Conservation (phyloP, 1,140 invertebrate species). For the Drusus annulatus region DNA sequence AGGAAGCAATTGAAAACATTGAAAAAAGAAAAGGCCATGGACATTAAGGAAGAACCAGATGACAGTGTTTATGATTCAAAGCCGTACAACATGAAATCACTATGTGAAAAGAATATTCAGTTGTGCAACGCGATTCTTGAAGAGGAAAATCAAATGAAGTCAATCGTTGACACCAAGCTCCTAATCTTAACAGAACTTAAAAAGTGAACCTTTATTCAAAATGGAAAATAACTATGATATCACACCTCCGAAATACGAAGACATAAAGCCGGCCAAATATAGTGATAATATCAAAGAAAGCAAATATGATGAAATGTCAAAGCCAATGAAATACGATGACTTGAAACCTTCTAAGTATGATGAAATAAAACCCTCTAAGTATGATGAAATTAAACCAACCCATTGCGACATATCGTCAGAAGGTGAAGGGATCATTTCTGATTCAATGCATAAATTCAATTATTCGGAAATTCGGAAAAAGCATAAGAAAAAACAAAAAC, state of each 20-base stretch:
- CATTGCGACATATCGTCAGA: conserved; percentile 72
- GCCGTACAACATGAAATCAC: conserved; percentile 14
- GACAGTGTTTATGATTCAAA: conserved; percentile 58
- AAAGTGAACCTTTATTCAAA: conserved; percentile 53
- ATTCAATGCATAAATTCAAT: conserved; percentile 58
- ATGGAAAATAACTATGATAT: conserved; percentile 45
- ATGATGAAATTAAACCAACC: conserved; percentile 46
- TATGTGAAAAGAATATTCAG: conserved; percentile 38
- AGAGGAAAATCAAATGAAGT: conserved; percentile 42
- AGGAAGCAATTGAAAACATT: conserved; percentile 57
- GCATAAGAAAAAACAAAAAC: conserved; percentile 88
- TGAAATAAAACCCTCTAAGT: conserved; percentile 46
- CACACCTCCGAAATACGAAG: conserved; percentile 43
- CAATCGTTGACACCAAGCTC: conserved; percentile 38
- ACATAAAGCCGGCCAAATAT: conserved; percentile 35
- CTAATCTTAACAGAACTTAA: conserved; percentile 46
- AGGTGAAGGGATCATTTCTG: conserved; percentile 67
- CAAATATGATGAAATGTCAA: conserved; percentile 36
- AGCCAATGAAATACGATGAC: conserved; percentile 38
- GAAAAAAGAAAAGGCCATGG: conserved; percentile 64
- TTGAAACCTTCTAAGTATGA: conserved; percentile 22
- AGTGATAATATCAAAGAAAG: conserved; percentile 17
- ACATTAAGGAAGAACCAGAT: conserved; percentile 64
- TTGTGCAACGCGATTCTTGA: conserved; percentile 37
- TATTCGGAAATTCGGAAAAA: conserved; percentile 77